These are phyloP conservation scores for Plagodis dolabraria DNA, from an alignment of 2,888 invertebrate species.

Conservation along the genomic window DNA sequence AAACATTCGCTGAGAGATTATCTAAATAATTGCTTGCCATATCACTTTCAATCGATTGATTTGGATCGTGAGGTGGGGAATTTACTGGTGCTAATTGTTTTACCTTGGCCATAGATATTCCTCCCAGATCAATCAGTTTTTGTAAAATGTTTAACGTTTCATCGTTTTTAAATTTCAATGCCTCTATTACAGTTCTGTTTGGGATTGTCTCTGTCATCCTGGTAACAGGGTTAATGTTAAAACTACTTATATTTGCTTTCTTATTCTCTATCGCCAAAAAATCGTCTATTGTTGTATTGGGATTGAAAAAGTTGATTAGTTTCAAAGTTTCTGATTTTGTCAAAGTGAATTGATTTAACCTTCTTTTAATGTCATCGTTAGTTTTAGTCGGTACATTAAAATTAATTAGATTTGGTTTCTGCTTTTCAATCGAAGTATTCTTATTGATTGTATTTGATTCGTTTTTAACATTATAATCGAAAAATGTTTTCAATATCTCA, in stretches of 20 bases:
- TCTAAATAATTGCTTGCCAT: too few species aligned
- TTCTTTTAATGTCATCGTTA: too few species aligned
- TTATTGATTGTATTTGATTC: too few species aligned
- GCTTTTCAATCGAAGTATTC: too few species aligned
- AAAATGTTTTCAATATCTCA: too few species aligned
- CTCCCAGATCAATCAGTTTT: neutral
- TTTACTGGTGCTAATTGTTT: neutral
- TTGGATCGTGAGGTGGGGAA: neutral
- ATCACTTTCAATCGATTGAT: neutral
- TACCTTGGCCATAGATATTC: neutral
- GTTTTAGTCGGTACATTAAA: too few species aligned
- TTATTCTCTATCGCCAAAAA: neutral
- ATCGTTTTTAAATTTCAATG: neutral
- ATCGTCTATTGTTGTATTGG: neutral
- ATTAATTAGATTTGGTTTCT: too few species aligned
- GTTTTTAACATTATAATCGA: too few species aligned
- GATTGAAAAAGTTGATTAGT: neutral
- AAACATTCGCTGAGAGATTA: too few species aligned
- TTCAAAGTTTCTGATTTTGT: neutral
- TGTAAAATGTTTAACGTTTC: neutral
- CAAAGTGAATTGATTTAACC: neutral
- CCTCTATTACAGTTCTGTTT: neutral
- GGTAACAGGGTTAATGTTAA: too few species aligned
- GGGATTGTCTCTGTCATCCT: neutral
- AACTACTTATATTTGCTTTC: too few species aligned